Evolutionary conservation across 2,888 invertebrate species (phyloP).

Genomic region (Siphlonurus alternatus): DNA sequence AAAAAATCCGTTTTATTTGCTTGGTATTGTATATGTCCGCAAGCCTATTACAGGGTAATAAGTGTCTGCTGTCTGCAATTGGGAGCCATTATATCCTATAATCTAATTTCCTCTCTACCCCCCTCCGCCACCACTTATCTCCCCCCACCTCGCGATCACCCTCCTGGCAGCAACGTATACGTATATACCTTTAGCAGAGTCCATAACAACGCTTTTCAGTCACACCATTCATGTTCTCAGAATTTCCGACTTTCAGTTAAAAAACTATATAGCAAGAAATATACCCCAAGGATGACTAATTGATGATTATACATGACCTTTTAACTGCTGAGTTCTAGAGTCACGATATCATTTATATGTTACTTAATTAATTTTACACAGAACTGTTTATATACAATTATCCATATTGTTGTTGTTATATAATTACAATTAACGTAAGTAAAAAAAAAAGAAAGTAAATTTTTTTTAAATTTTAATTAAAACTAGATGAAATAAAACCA

Average conservation of each 20-base stretch:
- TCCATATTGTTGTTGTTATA: too few relatives aligned
- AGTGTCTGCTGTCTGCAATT: neutral
- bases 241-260: neutral
- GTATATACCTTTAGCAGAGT: too few relatives aligned
- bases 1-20: neutral
- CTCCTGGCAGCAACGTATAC: neutral
- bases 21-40: neutral
- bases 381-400: neutral
- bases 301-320: neutral
- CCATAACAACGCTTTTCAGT: too few relatives aligned
- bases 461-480: too few relatives aligned
- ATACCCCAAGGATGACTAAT: neutral
- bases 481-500: too few relatives aligned
- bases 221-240: neutral
- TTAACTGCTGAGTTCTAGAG: too few relatives aligned
- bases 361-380: neutral
- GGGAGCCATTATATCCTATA: neutral
- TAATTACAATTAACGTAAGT: neutral
- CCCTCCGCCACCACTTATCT: constrained; percentile 15
- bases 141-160: neutral
- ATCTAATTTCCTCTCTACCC: constrained; percentile 17
- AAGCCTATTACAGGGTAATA: neutral
- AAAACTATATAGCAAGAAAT: neutral
- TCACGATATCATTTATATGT: neutral
- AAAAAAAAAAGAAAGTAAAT: too few relatives aligned